Evolutionary conservation across 2,888 invertebrate species (phyloP).

Genomic region (Drosophila setosimentum): DNA sequence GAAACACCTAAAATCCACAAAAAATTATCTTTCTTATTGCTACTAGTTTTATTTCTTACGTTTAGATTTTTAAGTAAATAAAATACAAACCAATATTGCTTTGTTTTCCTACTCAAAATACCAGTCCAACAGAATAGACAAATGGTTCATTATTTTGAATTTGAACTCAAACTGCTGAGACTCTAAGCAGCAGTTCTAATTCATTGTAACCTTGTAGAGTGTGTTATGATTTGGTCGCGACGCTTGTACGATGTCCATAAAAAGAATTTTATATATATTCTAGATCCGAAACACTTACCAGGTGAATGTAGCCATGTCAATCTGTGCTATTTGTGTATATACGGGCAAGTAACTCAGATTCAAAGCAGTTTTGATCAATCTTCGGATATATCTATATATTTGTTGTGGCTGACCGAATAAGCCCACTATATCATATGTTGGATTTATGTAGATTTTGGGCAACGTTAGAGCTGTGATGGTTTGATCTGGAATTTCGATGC

Average conservation of each 20-base stretch:
- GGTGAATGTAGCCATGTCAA: background rate
- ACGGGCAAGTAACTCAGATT: background rate
- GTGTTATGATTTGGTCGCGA: background rate
- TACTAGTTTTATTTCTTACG: background rate
- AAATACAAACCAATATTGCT: background rate
- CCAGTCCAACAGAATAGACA: background rate
- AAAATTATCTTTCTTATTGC: background rate
- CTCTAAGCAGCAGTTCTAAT: background rate
- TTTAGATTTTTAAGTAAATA: background rate
- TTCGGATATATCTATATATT: background rate
- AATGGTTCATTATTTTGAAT: background rate
- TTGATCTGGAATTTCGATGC: background rate
- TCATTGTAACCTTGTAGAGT: background rate
- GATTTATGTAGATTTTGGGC: background rate
- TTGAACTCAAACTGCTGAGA: background rate
- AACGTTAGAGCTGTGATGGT: background rate
- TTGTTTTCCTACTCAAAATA: background rate
- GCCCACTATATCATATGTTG: background rate
- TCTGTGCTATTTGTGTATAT: background rate
- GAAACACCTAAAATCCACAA: background rate
- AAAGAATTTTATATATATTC: background rate
- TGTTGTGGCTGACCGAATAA: no score
- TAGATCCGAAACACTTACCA: background rate
- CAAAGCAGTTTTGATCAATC: background rate
- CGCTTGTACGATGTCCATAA: background rate